These are phyloP conservation scores for Sphenopsis melanotis DNA, from an alignment of 2,797 vertebrate species.

Conservation along the genomic window DNA sequence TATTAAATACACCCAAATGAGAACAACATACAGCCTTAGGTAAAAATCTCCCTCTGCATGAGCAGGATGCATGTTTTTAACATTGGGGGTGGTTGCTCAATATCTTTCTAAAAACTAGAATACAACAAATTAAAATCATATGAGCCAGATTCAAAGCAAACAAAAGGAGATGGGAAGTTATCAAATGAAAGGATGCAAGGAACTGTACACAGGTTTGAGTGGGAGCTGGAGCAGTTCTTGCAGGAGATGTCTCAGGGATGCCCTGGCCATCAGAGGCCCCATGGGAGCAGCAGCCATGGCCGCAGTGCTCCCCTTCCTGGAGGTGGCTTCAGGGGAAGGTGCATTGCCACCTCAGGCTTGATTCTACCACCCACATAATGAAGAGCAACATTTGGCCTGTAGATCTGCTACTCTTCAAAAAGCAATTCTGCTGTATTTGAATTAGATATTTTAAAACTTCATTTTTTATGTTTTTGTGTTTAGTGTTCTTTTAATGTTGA, in stretches of 20 bases:
- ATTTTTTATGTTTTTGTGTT: not conserved
- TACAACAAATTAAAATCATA: not conserved
- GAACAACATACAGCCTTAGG: not conserved
- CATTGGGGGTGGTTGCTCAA: rapidly evolving
- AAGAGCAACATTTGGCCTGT: not conserved
- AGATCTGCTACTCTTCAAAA: not conserved
- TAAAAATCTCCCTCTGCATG: not conserved
- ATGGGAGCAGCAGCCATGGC: rapidly evolving
- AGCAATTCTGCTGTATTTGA: not conserved
- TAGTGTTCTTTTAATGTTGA: not conserved
- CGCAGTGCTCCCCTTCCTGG: not conserved
- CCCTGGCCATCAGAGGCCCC: not conserved
- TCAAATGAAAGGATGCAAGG: not conserved
- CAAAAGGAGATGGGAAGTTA: not conserved
- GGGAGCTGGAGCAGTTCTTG: not conserved
- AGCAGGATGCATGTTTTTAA: not conserved
- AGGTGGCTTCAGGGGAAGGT: not conserved
- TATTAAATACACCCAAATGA: not conserved
- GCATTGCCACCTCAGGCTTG: not conserved
- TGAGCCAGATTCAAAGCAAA: not conserved
- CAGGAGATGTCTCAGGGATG: not conserved
- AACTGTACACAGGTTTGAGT: not conserved
- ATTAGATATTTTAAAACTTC: not conserved
- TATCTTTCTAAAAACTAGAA: not conserved
- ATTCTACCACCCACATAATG: no score